A percentile compares a stretch with the other conserved stretches of the same genome.
Evolutionary conservation across 2,113 vertebrate species (phyloP).

Genomic region (Catagonus wagneri): DNA sequence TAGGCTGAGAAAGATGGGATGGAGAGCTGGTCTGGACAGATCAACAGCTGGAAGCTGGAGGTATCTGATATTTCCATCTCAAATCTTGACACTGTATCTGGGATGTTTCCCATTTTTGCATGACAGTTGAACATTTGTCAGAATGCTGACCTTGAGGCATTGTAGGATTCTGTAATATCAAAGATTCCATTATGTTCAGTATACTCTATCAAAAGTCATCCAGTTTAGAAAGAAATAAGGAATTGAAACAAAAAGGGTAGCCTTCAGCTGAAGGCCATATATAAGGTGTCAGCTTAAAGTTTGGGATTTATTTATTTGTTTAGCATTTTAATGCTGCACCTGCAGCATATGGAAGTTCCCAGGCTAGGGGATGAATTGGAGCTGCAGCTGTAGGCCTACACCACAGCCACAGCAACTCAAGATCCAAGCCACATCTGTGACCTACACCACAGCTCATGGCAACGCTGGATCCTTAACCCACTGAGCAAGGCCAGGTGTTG

Average conservation of each 20-base stretch:
- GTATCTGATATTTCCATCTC: conserved; percentile 13
- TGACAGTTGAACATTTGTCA: conserved; percentile 44
- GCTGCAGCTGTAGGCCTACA: too few relatives aligned
- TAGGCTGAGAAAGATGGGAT: background rate
- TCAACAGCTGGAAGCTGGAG: background rate
- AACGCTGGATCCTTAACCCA: too few relatives aligned
- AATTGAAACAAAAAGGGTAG: background rate
- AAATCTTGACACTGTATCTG: background rate
- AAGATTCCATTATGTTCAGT: conserved; percentile 18
- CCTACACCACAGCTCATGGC: too few relatives aligned
- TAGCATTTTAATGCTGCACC: too few relatives aligned
- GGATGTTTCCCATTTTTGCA: conserved; percentile 58
- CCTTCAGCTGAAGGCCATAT: background rate
- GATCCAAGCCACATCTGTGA: too few relatives aligned
- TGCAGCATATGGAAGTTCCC: too few relatives aligned
- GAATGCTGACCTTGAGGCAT: conserved; percentile 62
- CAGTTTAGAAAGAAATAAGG: conserved; percentile 8
- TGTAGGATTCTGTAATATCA: conserved; percentile 33
- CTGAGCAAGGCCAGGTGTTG: too few relatives aligned
- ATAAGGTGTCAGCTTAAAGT: background rate
- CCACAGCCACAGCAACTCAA: too few relatives aligned
- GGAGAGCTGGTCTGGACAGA: background rate
- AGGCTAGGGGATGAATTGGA: too few relatives aligned
- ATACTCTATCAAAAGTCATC: background rate
- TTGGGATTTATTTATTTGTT: background rate